phyloP scores from a whole-genome alignment of 2,888 invertebrate genomes.

The Saturnia pavonia region DNA sequence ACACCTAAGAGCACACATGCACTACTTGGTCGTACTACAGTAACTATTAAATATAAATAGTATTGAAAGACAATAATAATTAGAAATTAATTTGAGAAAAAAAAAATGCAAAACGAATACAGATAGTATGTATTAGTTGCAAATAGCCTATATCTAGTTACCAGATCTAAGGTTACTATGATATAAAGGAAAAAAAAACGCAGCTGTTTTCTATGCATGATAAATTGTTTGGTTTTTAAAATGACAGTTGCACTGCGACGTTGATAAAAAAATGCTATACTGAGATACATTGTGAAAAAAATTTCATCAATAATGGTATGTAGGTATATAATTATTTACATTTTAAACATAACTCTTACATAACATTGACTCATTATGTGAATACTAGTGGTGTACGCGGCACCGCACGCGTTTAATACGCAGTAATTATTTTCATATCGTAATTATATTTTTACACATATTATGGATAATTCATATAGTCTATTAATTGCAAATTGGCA shows the following conservation, averaged over 20 bases:
- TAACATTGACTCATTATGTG: background rate
- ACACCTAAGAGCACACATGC: background rate
- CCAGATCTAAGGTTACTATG: too few relatives aligned
- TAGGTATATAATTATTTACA: background rate
- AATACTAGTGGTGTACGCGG: too few relatives aligned
- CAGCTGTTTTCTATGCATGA: conserved; percentile 37
- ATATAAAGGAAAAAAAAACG: background rate
- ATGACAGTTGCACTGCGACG: conserved; percentile 32
- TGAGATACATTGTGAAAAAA: conserved; percentile 37
- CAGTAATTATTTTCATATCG: too few relatives aligned
- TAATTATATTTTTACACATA: too few relatives aligned
- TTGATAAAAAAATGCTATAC: conserved; percentile 28
- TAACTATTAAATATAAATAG: background rate
- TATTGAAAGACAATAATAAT: background rate
- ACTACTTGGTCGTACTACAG: background rate
- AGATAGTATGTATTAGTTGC: background rate
- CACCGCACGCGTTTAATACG: too few relatives aligned
- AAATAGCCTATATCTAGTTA: background rate
- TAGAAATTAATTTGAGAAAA: background rate
- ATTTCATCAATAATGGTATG: conserved; percentile 16
- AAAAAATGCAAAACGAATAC: background rate
- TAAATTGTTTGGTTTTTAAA: conserved; percentile 46
- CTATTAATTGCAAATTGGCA: too few relatives aligned
- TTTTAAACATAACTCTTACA: background rate
- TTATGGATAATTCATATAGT: too few relatives aligned